Base-by-base conservation (phyloP, 2,113 vertebrate species). In the Rhea americana region DNA sequence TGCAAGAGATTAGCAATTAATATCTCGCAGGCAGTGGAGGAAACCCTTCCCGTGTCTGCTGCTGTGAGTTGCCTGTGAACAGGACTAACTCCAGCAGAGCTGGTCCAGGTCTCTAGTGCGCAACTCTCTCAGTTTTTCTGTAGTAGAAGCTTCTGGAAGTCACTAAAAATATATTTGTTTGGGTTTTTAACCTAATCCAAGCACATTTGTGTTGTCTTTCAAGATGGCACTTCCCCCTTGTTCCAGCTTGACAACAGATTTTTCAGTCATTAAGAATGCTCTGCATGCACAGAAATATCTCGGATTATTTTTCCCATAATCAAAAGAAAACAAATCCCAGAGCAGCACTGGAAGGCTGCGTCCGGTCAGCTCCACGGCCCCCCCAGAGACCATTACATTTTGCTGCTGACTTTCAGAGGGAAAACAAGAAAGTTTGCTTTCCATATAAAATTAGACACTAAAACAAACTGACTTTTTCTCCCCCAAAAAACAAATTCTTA, bases 261-360 rank as follows among this genome's bases (percentile, higher is more conserved):
- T 93, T 93, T 96, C 94, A 92, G 89, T 67, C 86, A 82, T 85
- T 71, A 93, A 81, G 93, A 96, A 95, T 94, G 93, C 87, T 95
- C 77, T 90, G 85, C 20, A 56, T 80, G 93, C 88, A 90, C 94
- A 90, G 95, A 97, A 97, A 95, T 89, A 94, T 86, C 91, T 93
- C 3, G 51, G 71, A 48, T 82, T 91, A 53, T 93, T 97, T 97
- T 97, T 97, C 96, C 95, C 96, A 96, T 96, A 95, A 94, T 95
- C 93, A 85, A 95, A 94, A 89, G 91, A 77, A 93, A 94, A 96
- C 91, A 96, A 94, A 94, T 94, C 95, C 89, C 91, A 89, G 91
- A 96, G 91, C 92, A 94, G 92, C 26, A 71, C 82, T 90, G 90
- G 90, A 93, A 96, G 93, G 93, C 93, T 0, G 0, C 86, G 93